Evolutionary conservation across 2,888 invertebrate species (phyloP), one percentile per base, ranked within the genome.

Genomic region (Conchocele bisecta): DNA sequence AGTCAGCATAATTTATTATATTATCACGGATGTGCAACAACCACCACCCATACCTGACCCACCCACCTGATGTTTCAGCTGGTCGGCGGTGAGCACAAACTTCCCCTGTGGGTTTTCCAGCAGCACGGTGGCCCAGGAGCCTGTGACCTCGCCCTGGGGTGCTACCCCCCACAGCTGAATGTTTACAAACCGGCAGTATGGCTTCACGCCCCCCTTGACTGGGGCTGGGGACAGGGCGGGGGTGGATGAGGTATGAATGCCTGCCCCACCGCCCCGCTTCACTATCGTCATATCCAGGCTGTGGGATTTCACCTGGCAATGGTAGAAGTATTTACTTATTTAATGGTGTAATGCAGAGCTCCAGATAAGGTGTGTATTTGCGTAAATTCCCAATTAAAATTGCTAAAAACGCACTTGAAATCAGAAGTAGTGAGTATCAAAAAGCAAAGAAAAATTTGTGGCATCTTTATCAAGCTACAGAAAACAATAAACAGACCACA

Each of bases 251-350:
- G 56, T 28, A 29, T 33, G 41, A 44, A 44, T 48, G 2, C 29
- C 66, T 17, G 61, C 48, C 13, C 59, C 56, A 15, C 65, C 74
- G 20, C 72, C 92, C 53, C 93, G 91, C 91, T 93, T 94, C 5
- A 94, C 94, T 74, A 97, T 94, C 3, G 94, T 92, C 61, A 97
- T 92, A 71, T 94, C 94, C 64, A 97, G 92, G 65, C 93, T 92
- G 22, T 94, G 93, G 17, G 95, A 95, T 91, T 97, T 97, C 28
- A 97, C 90, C 85, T 94, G 93, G 31, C 41, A 60, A 31, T 35
- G 29, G 11, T 29, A 9, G 28, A 50, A 35, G 37, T 13, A 13
- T 35, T n/a, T n/a, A n/a, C n/a, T n/a, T n/a, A n/a, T n/a, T n/a
- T n/a, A n/a, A n/a, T n/a, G n/a, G n/a, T n/a, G n/a, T n/a, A n/a